Evolutionary conservation across 2,113 vertebrate genomes (phyloP), one percentile per base, ranked within the genome.

Genomic region (Leuciscus idus): DNA sequence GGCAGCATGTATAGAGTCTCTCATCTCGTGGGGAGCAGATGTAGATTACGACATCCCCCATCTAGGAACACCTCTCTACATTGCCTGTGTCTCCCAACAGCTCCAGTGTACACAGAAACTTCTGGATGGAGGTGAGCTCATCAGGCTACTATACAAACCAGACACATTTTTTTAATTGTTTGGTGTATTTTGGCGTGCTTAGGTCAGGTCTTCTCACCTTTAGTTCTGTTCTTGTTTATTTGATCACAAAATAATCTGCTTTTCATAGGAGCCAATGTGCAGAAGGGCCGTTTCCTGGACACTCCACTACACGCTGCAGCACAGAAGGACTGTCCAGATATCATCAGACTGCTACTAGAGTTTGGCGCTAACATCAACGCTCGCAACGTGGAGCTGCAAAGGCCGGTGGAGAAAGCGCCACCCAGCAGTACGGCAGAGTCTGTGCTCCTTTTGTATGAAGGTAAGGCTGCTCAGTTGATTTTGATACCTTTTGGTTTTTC

Each of bases 11-110:
- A 92, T 97, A 62, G 95, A 96, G 87, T 92, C 95, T 0, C 89
- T 97, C 83, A 95, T 97, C 80, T 94, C 96, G 15, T 96, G 95
- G 93, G 96, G 95, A 33, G 93, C 95, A 85, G 96, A 97, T 8
- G 95, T 97, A 81, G 96, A 97, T 88, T 96, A 96, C 88, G 94
- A 96, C 64, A 95, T 97, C 92, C 95, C 96, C 89, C 96, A 97
- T 33, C 85, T 96, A 88, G 97, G 97, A 89, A 97, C 96, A 0
- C 95, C 96, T 50, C 95, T 97, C 4, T 97, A 97, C n/a, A 94
- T 95, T 57, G 97, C 96, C 70, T 97, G 96, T 88, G 87, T 93
- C 86, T 94, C 95, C 48, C 95, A 96, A 90, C 95, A 97, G 83
- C 95, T 95, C 52, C 94, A 94, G 52, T 97, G 96, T 23, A 91